Conservation (phyloP, 2,113 vertebrate genomes). For the Eurystomus gularis region DNA sequence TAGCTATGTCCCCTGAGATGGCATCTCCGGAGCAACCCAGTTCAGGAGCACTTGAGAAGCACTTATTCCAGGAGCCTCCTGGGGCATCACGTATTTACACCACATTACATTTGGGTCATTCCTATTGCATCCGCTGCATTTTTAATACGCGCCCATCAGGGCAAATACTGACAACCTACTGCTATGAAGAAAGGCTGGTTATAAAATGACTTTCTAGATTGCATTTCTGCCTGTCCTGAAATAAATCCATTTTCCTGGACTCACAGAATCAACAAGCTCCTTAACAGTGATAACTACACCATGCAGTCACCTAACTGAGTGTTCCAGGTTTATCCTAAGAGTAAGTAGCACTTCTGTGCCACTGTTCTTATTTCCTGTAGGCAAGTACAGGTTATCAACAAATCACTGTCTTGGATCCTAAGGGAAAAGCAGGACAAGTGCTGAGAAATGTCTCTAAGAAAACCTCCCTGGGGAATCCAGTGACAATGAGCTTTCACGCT, state of each 20-base stretch:
- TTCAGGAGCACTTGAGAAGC: neutral
- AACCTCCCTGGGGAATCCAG: neutral
- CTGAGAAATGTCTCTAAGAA: neutral
- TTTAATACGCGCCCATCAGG: neutral
- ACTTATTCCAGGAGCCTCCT: neutral
- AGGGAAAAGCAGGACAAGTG: neutral
- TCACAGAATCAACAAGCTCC: neutral
- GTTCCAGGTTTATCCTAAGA: neutral
- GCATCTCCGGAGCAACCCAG: slow-evolving; percentile 33
- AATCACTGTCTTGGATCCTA: neutral
- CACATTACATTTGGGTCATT: neutral
- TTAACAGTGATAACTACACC: neutral
- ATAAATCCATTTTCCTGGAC: neutral
- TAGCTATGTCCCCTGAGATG: neutral
- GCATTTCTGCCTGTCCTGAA: neutral
- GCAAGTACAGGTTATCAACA: neutral
- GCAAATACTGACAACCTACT: neutral
- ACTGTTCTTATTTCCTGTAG: neutral
- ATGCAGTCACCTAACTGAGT: neutral
- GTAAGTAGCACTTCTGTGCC: neutral
- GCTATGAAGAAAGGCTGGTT: neutral
- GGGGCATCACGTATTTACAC: neutral
- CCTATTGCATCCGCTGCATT: neutral
- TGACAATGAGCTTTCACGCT: neutral
- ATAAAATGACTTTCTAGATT: neutral